phyloP scores from a whole-genome alignment of 37 sponge, comb jelly and placozoan species.

The Diacarnus erythraeanus region DNA sequence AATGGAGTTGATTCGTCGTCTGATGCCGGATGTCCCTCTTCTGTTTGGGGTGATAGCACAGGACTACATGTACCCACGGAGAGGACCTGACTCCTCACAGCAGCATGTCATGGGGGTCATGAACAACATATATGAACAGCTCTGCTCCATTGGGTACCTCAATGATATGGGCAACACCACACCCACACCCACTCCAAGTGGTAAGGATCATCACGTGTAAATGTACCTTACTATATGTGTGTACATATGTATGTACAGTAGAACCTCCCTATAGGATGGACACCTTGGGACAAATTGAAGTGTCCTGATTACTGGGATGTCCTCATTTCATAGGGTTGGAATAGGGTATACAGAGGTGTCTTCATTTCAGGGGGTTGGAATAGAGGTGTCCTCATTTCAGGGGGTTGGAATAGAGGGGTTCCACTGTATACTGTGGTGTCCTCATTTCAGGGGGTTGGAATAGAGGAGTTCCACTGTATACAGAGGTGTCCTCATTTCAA shows the following conservation, averaged over 20 bases:
- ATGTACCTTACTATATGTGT: background rate
- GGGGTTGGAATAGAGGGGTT: no score
- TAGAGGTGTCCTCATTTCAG: no score
- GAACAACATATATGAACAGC: conserved; percentile 46
- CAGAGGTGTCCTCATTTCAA: no score
- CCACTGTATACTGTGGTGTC: no score
- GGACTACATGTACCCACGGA: conserved; percentile 24
- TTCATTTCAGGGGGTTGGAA: no score
- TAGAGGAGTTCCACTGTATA: no score
- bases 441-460: no score
- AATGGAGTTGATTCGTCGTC: conserved; percentile 45
- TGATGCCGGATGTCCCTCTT: conserved; percentile 64
- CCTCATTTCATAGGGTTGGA: no score
- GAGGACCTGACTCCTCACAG: background rate
- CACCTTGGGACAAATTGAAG: no score
- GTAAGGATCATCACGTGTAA: background rate
- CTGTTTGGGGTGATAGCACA: conserved; percentile 50
- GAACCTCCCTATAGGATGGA: no score
- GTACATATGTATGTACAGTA: background rate
- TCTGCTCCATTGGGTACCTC: conserved; percentile 45
- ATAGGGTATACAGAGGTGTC: no score
- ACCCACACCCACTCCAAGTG: background rate
- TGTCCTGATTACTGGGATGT: no score
- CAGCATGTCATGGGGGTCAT: conserved; percentile 1
- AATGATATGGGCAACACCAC: conserved; percentile 5